Base-by-base conservation (phyloP, 2,113 vertebrate species). In the Silurus asotus region DNA sequence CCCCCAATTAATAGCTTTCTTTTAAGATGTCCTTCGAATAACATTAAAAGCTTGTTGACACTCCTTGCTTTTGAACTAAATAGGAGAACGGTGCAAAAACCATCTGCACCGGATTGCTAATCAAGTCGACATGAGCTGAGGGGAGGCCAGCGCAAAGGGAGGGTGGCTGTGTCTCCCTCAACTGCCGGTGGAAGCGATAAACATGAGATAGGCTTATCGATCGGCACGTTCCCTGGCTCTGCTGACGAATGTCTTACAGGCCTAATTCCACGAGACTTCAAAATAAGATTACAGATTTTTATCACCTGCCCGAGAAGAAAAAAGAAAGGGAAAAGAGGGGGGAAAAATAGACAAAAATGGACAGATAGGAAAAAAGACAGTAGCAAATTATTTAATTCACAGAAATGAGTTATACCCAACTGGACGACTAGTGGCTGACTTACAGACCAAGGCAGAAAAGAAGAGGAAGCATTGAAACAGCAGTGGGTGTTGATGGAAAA, bases 251-350 rank as follows among this genome's bases (percentile, higher is more conserved):
- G 93, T 93, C 93, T 93, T 92, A 91, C 90, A 93, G 92, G 93
- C 93, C 93, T 93, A 92, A 94, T 94, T 94, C 92, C 92, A 93
- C 91, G 87, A 87, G 86, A 93, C 91, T 93, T 94, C 90, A 94
- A 94, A 93, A 92, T 92, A 92, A 94, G 92, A 94, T 94, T 92
- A 93, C 90, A 93, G 93, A 94, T 94, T 94, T 93, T 90, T 94
- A 95, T 94, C 94, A 93, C 91, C 90, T 91, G 88, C 81, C 88
- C 85, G 78, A 88, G 88, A 37, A 37, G n/a, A 88, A 89, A 92
- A 89, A 90, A 87, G 86, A 86, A 81, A 59, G 70, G 56, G 5
- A 87, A 48, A 79, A 58, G 86, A 81, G 70, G 14, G 20, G 49
- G 25, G 2, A 72, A 74, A 88, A 51, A 59, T 25, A 76, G 48